Base-by-base conservation (phyloP, 2,888 invertebrate genomes). In the Eurois occulta region DNA sequence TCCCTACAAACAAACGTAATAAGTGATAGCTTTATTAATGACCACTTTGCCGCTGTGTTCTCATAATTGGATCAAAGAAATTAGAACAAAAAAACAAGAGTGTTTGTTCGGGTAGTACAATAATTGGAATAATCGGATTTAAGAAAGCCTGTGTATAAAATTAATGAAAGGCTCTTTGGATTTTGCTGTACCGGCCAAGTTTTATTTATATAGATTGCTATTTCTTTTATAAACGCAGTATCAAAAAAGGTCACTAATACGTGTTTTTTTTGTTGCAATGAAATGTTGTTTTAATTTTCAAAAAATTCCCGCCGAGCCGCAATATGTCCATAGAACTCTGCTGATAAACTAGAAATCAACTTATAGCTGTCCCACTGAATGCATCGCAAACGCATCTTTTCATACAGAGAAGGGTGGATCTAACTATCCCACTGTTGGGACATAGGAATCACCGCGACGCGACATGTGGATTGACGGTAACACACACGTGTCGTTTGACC, bases 21-120 rank as follows among this genome's bases (percentile, higher is more conserved):
- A 80, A 76, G 74, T 77, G 80, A 75, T 83, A 69, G 82, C 76
- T 78, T 80, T 86, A 80, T 80, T 87, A 82, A 82, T 72, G 80
- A 72, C 82, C 80, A 77, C 71, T 73, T 80, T 70, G 67, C 70
- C 83, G 18, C 66, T 74, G 71, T 77, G 76, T 68, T 21, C 46
- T 21, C 28, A 35, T 83, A 86, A 84, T 74, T 68, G 84, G 86
- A 78, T 82, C 60, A 86, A 69, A 72, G 65, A 73, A 75, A 78
- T 74, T 72, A 55, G 69, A 66, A 24, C 28, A 46, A 46, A 62
- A 74, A 78, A 72, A 62, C 7, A 28, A 58, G 21, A n/a, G 35
- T 60, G 52, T 76, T 60, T 73, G 52, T 71, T 64, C 7, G 13
- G 43, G 46, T 43, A n/a, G 21, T 43, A 4, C 13, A 43, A 60